Evolutionary conservation across 2,113 vertebrate genomes (phyloP).

Genomic region (Pundamilia nyererei): DNA sequence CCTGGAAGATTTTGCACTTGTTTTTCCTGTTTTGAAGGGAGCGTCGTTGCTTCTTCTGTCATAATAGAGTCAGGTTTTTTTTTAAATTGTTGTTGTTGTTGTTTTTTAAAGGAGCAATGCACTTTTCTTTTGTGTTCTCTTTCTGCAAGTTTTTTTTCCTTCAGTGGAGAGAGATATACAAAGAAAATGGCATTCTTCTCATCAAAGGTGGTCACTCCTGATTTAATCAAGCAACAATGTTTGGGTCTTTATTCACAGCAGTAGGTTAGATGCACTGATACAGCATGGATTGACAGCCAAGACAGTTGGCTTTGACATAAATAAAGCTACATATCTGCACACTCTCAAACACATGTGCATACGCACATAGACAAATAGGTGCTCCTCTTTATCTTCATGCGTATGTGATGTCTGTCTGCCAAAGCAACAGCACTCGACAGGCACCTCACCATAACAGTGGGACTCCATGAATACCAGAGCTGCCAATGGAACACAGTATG

Average conservation of each 20-base stretch:
- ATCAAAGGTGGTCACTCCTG: slow-evolving; percentile 13
- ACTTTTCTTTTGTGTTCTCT: background rate
- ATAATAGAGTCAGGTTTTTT: background rate
- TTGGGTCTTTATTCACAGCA: background rate
- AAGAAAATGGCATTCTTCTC: background rate
- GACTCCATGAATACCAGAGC: slow-evolving; percentile 37
- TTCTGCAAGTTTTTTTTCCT: background rate
- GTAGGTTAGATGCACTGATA: slow-evolving; percentile 12
- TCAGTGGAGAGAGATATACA: background rate
- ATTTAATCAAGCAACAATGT: background rate
- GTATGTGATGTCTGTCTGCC: slow-evolving; percentile 31
- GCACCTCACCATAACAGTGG: slow-evolving; percentile 20
- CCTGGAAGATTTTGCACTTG: background rate
- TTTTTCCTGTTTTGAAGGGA: background rate
- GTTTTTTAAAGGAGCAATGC: background rate
- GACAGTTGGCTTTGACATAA: background rate
- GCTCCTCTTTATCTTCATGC: slow-evolving; percentile 24
- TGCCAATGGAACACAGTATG: slow-evolving; percentile 40
- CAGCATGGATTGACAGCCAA: background rate
- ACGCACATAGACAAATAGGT: background rate
- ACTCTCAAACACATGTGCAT: background rate
- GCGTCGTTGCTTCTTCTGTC: background rate
- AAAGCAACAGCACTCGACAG: slow-evolving; percentile 14
- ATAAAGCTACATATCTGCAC: background rate
- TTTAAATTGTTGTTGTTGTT: background rate